Evolutionary conservation across 2,113 vertebrate species (phyloP), one percentile per base, ranked within the genome.

Genomic region (Brienomyrus longianalis): DNA sequence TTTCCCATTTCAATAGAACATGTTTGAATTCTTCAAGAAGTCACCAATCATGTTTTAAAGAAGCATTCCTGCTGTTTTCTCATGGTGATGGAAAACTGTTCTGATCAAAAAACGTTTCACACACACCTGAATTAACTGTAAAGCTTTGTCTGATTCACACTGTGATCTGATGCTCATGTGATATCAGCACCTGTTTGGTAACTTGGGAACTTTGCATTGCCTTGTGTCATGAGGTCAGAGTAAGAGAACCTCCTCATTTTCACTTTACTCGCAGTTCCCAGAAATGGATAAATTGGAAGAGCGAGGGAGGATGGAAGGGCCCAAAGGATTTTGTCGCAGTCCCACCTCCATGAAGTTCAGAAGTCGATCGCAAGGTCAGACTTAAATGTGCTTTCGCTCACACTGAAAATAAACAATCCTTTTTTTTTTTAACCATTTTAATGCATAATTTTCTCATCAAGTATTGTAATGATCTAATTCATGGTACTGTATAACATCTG

Each of bases 331-430:
- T 93, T 95, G 95, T 88, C 95, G 96, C 89, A 97, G 95, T 91
- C 97, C 97, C 50, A 90, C 95, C 45, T 93, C 96, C 83, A 92
- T 95, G 92, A 99, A 98, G 92, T 96, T 97, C 91, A 95, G 96
- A 94, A 97, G 96, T 90, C 94, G 97, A 43, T 96, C 97, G 3
- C 98, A 98, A 95, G 98, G 98, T 98, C 91, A 91, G 94, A 91
- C 11, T 21, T 27, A 21, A 54, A 35, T n/a, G 47, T n/a, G 21
- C 10, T 31, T n/a, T 45, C 3, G 3, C 62, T 11, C 56, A 62
- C 56, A 62, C 56, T 62, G 7, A 62, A 62, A 62, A 62, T n/a
- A 0, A 62, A 62, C 21, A 62, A 10, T 31, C 3, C n/a, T 31
- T 70, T 70, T 70, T 70, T 70, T 70, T 31, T 17, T 1, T 6